Base-by-base conservation (phyloP, 2,888 invertebrate species). In the Chouioia cunea region DNA sequence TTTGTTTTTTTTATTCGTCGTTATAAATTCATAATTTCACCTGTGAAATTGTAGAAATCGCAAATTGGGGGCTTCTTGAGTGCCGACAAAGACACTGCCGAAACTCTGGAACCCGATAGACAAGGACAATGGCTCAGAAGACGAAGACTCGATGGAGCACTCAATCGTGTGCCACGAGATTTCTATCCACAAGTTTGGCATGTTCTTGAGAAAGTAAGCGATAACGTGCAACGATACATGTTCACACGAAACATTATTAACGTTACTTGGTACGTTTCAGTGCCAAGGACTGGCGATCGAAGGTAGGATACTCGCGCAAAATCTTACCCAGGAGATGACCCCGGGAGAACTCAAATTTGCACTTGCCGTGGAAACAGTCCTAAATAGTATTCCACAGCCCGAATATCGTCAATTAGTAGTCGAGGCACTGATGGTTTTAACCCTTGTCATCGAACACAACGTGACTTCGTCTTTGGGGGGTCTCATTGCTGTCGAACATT, bases 251-350 rank as follows among this genome's bases (percentile, higher is more conserved):
- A 6, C 36, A 36, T 36, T 36, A 12, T 36, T 36, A 3, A 36
- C 6, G 36, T 6, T 12, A 36, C 1, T 36, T 36, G 36, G 6
- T 1, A 62, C 65, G 12, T 27, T 57, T 18, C 82, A 93, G 93
- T 97, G 97, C 81, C 95, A 97, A 88, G 98, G 97, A 2, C 87
- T 99, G 65, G 92, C 94, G 10, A 97, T 99, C 75, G 97, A 97
- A 85, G 96, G 95, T 0, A 93, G 95, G 83, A 89, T 96, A 27
- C 87, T 99, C 22, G 95, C 94, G 65, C 96, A 97, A 81, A 95
- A 94, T 86, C 88, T 99, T 63, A 99, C 98, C 0, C 96, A 97
- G 87, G 99, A 99, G 91, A 99, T 99, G 99, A 99, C 99, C 0
- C 91, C 97, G 0, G 97, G 97, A 52, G 99, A 99, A 87, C 87